Conservation (phyloP, 1,140 invertebrate genomes). For the Drosophila mauritiana region DNA sequence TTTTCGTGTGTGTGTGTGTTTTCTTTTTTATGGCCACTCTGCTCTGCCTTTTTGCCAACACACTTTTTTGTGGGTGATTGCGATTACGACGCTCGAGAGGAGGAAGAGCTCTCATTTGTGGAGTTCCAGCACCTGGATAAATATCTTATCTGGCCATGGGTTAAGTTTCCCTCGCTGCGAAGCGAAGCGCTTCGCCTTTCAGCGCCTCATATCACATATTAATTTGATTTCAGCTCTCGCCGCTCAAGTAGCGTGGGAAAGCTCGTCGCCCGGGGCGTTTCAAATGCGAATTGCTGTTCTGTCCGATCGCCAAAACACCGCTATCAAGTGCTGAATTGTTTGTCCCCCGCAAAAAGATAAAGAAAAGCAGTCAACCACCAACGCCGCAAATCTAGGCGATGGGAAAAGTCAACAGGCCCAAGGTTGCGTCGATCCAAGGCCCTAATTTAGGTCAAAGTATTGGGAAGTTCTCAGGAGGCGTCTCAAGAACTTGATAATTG, state of each 20-base stretch:
- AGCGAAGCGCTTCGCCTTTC: slow-evolving; percentile 62
- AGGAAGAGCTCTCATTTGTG: slow-evolving; percentile 10
- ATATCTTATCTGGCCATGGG: slow-evolving; percentile 70
- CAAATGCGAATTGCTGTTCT: slow-evolving; percentile 43
- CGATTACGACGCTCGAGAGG: slow-evolving; percentile 39
- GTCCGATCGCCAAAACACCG: slow-evolving; percentile 33
- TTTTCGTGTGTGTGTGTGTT: slow-evolving; percentile 18
- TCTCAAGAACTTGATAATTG: not conserved
- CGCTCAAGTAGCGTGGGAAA: slow-evolving; percentile 76
- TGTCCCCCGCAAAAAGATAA: slow-evolving; percentile 28
- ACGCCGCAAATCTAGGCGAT: slow-evolving; percentile 54
- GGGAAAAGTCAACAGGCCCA: slow-evolving; percentile 68
- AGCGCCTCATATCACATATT: slow-evolving; percentile 72
- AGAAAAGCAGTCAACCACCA: slow-evolving; percentile 24
- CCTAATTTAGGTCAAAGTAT: slow-evolving; percentile 11
- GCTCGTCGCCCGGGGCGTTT: slow-evolving; percentile 27
- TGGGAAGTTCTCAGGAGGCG: not conserved
- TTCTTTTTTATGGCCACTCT: too few species aligned
- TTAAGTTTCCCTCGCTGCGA: slow-evolving; percentile 39
- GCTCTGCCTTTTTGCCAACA: slow-evolving; percentile 63
- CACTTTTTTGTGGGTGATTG: slow-evolving; percentile 72
- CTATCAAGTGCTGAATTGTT: slow-evolving; percentile 71
- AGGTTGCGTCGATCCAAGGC: slow-evolving; percentile 15
- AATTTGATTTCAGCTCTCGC: slow-evolving; percentile 66
- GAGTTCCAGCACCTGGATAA: slow-evolving; percentile 72